These are phyloP conservation scores for Adoxophyes honmai DNA, from an alignment of 1,140 invertebrate genomes.

Conservation along the genomic window DNA sequence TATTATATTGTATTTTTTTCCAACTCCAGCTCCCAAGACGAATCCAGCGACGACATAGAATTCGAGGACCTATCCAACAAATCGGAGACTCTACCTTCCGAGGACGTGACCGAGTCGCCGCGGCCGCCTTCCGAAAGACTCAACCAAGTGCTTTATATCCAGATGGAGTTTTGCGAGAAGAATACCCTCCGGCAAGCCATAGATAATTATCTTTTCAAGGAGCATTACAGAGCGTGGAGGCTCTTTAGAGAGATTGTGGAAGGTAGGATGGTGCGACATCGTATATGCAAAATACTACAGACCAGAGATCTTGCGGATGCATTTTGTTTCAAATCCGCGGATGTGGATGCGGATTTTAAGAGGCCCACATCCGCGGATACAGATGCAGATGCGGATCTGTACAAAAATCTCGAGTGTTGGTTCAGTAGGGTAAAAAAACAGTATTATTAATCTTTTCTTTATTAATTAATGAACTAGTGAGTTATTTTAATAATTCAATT, in stretches of 20 bases:
- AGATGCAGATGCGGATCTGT: too few relatives aligned
- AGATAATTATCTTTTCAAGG: conserved; percentile 88
- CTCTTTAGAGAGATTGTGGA: conserved; percentile 96
- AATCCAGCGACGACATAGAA: conserved; percentile 75
- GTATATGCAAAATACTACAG: too few relatives aligned
- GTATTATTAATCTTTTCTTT: too few relatives aligned
- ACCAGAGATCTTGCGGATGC: too few relatives aligned
- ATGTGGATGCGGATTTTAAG: too few relatives aligned
- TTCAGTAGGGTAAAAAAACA: too few relatives aligned
- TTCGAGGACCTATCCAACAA: conserved; percentile 55
- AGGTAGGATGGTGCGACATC: conserved; percentile 19
- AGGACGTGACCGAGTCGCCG: conserved; percentile 28
- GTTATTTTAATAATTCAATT: too few relatives aligned
- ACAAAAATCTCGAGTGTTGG: too few relatives aligned
- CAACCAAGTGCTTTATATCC: conserved; percentile 91
- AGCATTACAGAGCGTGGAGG: conserved; percentile 91
- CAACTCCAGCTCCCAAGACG: conserved; percentile 46
- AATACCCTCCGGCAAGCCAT: conserved; percentile 91
- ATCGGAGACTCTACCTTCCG: conserved; percentile 43
- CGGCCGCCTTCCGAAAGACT: conserved; percentile 25
- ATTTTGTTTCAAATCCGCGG: too few relatives aligned
- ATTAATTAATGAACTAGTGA: too few relatives aligned
- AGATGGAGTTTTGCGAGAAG: conserved; percentile 95
- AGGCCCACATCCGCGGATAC: too few relatives aligned
- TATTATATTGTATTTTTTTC: too few relatives aligned